Base-by-base conservation (phyloP, 2,797 vertebrate genomes). In the Peromyscus aztecus region DNA sequence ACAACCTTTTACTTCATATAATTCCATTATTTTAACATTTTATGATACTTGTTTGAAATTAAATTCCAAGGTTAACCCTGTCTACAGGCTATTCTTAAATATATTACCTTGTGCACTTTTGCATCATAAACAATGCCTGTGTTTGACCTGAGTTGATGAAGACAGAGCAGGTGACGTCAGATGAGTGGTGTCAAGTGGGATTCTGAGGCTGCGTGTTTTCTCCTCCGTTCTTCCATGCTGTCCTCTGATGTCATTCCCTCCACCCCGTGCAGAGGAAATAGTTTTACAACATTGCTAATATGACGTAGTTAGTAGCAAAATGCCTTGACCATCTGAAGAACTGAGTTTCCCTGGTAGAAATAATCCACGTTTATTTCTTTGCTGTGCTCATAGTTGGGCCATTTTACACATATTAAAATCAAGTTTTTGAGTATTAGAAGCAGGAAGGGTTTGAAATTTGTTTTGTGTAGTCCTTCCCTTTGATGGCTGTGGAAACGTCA, bases 41-140 rank as follows among this genome's bases (percentile, higher is more conserved):
- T 23, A 31, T 92, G n/a, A 55, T 84, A 65, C 3, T 73, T 90
- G 55, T 90, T 78, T 88, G 34, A 76, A 90, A 86, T 69, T 77
- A 61, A 63, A 88, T 90, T 94, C 23, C 65, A 73, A 43, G 71
- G 23, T 1, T 76, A 88, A 55, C 67, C 7, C 2, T 94, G 63
- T 77, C 77, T 49, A 75, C 27, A 75, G 76, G 34, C 31, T 27
- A 4, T 69, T 81, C 23, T 59, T 86, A 23, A 5, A 5, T 27
- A 34, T 19, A 10, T 91, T 87, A 77, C 21, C 29, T 57, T 90
- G 4, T 52, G n/a, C 1, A 31, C 11, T 5, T 91, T 21, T 88
- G 4, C n/a, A 0, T 69, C 17, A 69, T 34, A 27, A 34, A 59
- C 16, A 65, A 86, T 21, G 1, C 23, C 17, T 83, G 0, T 59